Evolutionary conservation across 1,140 invertebrate species (phyloP).

Genomic region (Drosophila prosaltans): DNA sequence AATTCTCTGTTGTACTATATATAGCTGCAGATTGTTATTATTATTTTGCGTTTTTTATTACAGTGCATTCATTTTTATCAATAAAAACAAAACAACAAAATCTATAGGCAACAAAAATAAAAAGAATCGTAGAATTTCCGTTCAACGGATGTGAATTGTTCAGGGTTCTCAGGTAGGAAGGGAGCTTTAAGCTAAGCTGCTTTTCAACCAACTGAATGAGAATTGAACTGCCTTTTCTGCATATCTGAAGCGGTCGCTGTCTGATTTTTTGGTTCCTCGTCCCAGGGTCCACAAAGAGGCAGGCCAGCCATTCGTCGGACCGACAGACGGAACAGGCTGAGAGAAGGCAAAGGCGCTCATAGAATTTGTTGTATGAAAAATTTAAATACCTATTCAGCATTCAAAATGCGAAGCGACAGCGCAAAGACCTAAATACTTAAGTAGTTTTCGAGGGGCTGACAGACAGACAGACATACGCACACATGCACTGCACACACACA

Average conservation of each 20-base stretch:
- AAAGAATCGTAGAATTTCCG: conserved; percentile 11
- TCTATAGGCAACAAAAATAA: conserved; percentile 18
- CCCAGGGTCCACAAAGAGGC: conserved; percentile 50
- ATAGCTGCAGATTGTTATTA: conserved; percentile 51
- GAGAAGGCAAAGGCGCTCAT: conserved; percentile 61
- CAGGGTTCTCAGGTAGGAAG: conserved; percentile 28
- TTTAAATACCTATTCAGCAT: conserved; percentile 82
- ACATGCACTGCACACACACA: neutral
- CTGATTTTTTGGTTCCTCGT: conserved; percentile 25
- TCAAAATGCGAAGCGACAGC: conserved; percentile 78
- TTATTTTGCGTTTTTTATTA: conserved; percentile 76
- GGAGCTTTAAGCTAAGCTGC: conserved; percentile 68
- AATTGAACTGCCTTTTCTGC: conserved; percentile 66
- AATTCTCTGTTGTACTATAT: neutral
- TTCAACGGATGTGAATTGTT: conserved; percentile 55
- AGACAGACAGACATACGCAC: conserved; percentile 40
- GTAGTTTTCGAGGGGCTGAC: conserved; percentile 75
- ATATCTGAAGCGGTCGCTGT: conserved; percentile 58
- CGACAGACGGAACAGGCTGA: neutral
- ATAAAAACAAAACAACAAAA: conserved; percentile 1
- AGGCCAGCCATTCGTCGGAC: neutral
- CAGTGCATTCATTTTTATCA: conserved; percentile 67
- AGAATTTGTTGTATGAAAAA: conserved; percentile 82
- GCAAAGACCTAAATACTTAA: conserved; percentile 81
- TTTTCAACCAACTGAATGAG: conserved; percentile 54